These are phyloP conservation scores for Tuberolachnus salignus DNA, from an alignment of 2,888 invertebrate species.

Conservation along the genomic window DNA sequence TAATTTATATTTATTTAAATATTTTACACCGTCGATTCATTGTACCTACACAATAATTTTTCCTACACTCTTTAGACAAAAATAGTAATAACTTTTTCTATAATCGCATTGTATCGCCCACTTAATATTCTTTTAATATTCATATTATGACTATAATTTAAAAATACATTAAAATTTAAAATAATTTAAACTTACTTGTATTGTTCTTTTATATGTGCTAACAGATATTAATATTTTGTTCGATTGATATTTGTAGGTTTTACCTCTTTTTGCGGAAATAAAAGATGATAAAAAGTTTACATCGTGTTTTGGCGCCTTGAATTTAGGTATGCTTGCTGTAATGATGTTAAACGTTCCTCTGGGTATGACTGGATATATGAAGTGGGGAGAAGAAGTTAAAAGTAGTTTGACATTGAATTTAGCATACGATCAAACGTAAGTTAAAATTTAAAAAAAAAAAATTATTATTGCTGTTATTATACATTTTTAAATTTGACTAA, in stretches of 20 bases:
- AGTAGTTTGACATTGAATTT: constrained; percentile 88
- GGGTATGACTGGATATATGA: constrained; percentile 91
- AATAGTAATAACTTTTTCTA: too few relatives aligned
- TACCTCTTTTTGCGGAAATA: constrained; percentile 71
- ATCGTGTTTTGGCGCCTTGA: constrained; percentile 77
- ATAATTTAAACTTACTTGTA: too few relatives aligned
- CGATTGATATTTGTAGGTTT: constrained; percentile 67
- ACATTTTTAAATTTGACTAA: too few relatives aligned
- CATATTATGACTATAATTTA: too few relatives aligned
- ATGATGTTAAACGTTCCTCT: constrained; percentile 85
- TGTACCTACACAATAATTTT: too few relatives aligned
- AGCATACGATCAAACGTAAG: constrained; percentile 70
- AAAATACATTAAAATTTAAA: too few relatives aligned
- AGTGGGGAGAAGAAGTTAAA: constrained; percentile 71
- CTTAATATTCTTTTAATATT: too few relatives aligned
- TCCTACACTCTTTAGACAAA: too few relatives aligned
- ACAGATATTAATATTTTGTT: background rate
- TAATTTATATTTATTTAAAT: too few relatives aligned
- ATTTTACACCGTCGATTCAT: too few relatives aligned
- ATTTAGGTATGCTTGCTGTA: constrained; percentile 88
- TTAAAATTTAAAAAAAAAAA: background rate
- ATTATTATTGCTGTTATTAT: background rate
- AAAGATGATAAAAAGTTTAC: constrained; percentile 29
- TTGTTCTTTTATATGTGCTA: too few relatives aligned
- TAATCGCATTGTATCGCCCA: too few relatives aligned